Evolutionary conservation across 2,113 vertebrate species (phyloP).

Genomic region (Girardinichthys multiradiatus): DNA sequence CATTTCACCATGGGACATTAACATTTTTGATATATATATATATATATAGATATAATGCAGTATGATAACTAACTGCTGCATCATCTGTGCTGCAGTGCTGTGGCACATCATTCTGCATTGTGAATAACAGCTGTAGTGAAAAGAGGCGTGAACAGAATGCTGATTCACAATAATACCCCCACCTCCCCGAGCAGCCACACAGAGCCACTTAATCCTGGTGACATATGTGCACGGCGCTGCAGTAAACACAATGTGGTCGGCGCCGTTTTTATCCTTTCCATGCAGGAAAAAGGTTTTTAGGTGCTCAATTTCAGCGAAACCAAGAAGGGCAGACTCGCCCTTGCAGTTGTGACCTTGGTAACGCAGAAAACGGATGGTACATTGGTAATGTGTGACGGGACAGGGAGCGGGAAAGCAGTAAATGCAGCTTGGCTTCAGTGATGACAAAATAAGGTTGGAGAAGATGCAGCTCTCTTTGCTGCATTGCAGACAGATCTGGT

Average conservation of each 20-base stretch:
- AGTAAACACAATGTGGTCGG: slow-evolving; percentile 29
- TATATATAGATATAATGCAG: no score
- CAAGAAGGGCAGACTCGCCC: slow-evolving; percentile 14
- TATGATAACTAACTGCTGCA: background rate
- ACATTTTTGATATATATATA: no score
- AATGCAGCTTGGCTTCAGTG: slow-evolving; percentile 41
- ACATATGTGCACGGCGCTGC: slow-evolving; percentile 48
- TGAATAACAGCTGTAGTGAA: slow-evolving; percentile 44
- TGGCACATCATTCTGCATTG: background rate
- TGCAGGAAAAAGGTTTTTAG: background rate
- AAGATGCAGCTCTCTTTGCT: slow-evolving; percentile 75
- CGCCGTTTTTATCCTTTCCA: background rate
- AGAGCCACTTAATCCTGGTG: slow-evolving; percentile 47
- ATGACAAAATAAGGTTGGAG: slow-evolving; percentile 42
- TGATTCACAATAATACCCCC: slow-evolving; percentile 65
- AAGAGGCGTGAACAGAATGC: slow-evolving; percentile 64
- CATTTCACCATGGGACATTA: no score
- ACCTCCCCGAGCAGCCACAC: background rate
- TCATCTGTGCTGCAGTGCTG: slow-evolving; percentile 2
- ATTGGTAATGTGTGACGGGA: background rate
- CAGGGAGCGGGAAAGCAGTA: background rate
- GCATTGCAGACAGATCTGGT: slow-evolving; percentile 74
- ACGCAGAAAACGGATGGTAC: background rate
- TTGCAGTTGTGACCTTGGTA: slow-evolving; percentile 34
- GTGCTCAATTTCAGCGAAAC: slow-evolving; percentile 4